Percentiles rank a stretch among this genome's conserved stretches.
Evolutionary conservation across 2,888 invertebrate species (phyloP).

Genomic region (Philonicus albiceps): DNA sequence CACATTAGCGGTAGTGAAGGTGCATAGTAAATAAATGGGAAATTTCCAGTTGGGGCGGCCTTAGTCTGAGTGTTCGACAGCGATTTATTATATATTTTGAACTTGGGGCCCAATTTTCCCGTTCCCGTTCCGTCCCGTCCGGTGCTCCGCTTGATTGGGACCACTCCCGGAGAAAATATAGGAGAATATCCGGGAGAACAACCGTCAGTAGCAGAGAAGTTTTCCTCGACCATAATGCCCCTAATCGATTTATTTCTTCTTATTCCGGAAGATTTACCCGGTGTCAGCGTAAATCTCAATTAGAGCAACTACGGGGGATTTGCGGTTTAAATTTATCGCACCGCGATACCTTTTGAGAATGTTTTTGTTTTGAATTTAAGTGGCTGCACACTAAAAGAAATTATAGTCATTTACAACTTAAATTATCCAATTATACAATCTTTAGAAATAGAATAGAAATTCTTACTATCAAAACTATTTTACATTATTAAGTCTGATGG

Average conservation of each 20-base stretch:
- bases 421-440: not conserved
- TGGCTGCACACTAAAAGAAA: not conserved
- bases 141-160: not conserved
- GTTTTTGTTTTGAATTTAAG: not conserved
- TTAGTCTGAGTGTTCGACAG: not conserved
- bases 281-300: conserved; percentile 4
- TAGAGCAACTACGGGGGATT: not conserved
- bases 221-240: not conserved
- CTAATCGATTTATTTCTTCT: conserved; percentile 7
- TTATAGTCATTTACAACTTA: not conserved
- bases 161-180: not conserved
- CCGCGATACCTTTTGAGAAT: not conserved
- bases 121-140: too few species aligned
- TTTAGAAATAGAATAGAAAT: too few species aligned
- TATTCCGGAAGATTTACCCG: not conserved
- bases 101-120: not conserved
- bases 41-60: not conserved
- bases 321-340: conserved; percentile 14
- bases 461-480: too few species aligned
- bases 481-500: too few species aligned
- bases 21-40: not conserved
- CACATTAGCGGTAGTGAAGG: not conserved
- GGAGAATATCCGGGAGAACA: not conserved
- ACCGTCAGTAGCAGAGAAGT: not conserved
- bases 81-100: not conserved